Percentiles rank a stretch among this genome's conserved stretches.
Conservation (phyloP, 2,797 vertebrate species). For the Acanthis flammea region DNA sequence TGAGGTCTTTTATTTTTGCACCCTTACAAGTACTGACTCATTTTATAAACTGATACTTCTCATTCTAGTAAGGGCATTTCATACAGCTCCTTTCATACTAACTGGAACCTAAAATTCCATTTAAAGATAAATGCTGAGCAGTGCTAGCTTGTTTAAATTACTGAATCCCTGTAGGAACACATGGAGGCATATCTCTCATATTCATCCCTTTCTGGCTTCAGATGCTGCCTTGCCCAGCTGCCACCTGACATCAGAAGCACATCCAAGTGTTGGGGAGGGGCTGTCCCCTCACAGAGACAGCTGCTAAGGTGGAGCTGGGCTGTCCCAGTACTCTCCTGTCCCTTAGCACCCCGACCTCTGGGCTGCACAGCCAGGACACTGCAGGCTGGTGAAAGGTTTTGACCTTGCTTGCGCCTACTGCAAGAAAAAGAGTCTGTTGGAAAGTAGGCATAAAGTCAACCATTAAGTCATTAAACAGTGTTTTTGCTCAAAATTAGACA, state of each 20-base stretch:
- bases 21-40: constrained; percentile 12
- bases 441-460: neutral
- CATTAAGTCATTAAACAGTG: neutral
- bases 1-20: constrained; percentile 51
- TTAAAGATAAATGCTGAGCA: constrained; percentile 19
- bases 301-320: neutral
- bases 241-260: neutral
- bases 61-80: constrained; percentile 44
- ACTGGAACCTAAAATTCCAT: neutral
- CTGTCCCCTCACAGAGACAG: neutral
- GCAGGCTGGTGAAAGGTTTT: neutral
- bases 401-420: neutral
- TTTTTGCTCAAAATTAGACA: neutral
- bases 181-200: neutral
- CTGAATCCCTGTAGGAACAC: neutral
- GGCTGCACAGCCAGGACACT: neutral
- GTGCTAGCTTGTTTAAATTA: neutral
- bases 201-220: neutral
- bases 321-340: neutral
- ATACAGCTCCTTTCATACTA: neutral
- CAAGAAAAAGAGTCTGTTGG: neutral
- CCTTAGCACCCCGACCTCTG: neutral
- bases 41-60: constrained; percentile 8
- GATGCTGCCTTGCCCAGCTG: neutral
- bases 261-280: neutral